Conservation (phyloP, 2,113 vertebrate species). For the Electrona antarctica region DNA sequence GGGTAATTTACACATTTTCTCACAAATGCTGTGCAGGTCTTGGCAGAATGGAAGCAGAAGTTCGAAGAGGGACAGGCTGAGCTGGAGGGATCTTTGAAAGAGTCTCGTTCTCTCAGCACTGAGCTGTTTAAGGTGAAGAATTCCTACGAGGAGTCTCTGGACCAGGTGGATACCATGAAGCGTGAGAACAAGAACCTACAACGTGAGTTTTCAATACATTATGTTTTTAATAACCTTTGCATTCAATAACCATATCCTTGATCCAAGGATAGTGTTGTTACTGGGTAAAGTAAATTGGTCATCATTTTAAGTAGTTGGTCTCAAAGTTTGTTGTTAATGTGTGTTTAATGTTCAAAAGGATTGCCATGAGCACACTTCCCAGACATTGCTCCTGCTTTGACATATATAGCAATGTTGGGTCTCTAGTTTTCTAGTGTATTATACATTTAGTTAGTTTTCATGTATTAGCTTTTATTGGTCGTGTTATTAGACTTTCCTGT, state of each 20-base stretch:
- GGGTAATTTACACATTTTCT: slow-evolving; percentile 4
- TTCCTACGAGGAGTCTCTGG: slow-evolving; percentile 1
- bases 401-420: too few relatives aligned
- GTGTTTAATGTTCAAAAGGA: not conserved
- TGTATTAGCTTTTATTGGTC: too few relatives aligned
- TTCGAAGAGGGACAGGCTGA: slow-evolving; percentile 66
- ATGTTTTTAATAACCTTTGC: too few relatives aligned
- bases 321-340: not conserved
- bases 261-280: too few relatives aligned
- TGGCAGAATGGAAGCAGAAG: slow-evolving; percentile 12
- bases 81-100: slow-evolving; percentile 74
- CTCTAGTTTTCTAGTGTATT: too few relatives aligned
- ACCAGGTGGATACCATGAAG: slow-evolving; percentile 5
- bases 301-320: not conserved
- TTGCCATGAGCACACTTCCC: too few relatives aligned
- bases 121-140: slow-evolving; percentile 52
- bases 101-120: slow-evolving; percentile 66
- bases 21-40: slow-evolving; percentile 54
- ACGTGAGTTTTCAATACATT: not conserved
- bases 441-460: too few relatives aligned
- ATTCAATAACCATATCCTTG: too few relatives aligned
- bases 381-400: too few relatives aligned
- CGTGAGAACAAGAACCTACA: slow-evolving; percentile 4
- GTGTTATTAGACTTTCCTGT: too few relatives aligned
- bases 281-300: too few relatives aligned